A percentile compares a stretch with the other conserved stretches of the same genome.
Evolutionary conservation across 2,113 vertebrate species (phyloP).

Genomic region (Gracilinanus agilis): DNA sequence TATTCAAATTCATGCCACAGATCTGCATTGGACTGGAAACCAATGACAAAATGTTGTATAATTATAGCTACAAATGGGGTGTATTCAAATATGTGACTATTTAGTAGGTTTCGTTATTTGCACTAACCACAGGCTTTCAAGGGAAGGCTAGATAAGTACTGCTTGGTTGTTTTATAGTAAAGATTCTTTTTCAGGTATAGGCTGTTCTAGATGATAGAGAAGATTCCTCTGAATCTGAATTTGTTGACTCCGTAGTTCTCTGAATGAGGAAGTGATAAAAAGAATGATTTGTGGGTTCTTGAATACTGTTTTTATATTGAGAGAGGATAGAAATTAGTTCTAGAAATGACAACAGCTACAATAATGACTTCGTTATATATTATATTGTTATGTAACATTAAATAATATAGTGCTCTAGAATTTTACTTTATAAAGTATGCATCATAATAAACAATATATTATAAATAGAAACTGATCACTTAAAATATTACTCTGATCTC

Average conservation of each 20-base stretch:
- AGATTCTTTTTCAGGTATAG: background rate
- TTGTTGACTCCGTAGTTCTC: background rate
- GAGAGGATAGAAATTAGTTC: background rate
- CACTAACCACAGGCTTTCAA: background rate
- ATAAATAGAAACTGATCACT: background rate
- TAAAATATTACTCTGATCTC: background rate
- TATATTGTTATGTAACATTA: background rate
- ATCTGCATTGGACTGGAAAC: background rate
- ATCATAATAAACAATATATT: background rate
- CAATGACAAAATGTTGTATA: background rate
- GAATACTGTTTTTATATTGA: background rate
- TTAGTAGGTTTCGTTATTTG: background rate
- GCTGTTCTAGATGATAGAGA: background rate
- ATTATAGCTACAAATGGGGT: background rate
- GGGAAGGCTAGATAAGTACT: background rate
- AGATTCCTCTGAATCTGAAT: background rate
- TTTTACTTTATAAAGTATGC: background rate
- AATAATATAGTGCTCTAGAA: background rate
- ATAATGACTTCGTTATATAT: background rate
- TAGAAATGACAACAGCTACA: background rate
- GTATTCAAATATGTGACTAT: background rate
- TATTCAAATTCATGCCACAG: background rate
- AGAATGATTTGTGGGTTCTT: background rate
- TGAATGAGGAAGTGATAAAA: background rate
- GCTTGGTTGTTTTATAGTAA: background rate